Conservation (phyloP, 2,113 vertebrate genomes). For the Mus musculus region DNA sequence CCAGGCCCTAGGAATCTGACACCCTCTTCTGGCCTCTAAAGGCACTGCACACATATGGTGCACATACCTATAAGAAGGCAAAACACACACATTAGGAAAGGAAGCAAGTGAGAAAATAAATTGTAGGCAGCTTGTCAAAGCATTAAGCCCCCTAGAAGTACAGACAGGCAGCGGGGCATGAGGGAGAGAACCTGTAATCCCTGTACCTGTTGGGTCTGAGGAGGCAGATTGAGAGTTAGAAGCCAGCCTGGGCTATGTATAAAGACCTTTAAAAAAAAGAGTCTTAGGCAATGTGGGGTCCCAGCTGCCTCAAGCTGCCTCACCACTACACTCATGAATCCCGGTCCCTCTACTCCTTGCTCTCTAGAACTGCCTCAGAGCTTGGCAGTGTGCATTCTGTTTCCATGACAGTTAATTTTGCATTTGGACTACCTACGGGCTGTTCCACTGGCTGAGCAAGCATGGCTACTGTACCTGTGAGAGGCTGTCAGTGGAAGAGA, state of each 20-base stretch:
- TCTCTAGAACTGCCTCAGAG: not conserved
- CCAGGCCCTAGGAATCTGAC: not conserved
- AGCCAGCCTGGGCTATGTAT: not conserved
- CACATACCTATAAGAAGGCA: not conserved
- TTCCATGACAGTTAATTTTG: not conserved
- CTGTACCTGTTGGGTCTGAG: not conserved
- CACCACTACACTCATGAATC: not conserved
- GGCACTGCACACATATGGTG: not conserved
- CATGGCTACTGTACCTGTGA: not conserved
- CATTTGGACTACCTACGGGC: not conserved
- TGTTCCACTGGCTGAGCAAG: not conserved
- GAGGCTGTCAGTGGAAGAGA: not conserved
- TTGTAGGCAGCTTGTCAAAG: not conserved
- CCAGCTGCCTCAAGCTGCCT: not conserved
- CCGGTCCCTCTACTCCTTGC: not conserved
- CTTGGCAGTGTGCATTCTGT: not conserved
- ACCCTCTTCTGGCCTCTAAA: not conserved
- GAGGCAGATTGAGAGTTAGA: not conserved
- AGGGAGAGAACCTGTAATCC: not conserved
- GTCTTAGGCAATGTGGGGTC: not conserved
- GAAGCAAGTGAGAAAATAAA: not conserved
- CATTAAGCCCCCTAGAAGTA: not conserved
- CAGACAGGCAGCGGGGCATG: not conserved
- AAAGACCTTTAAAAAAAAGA: not conserved
- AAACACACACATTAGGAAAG: not conserved